Base-by-base conservation (phyloP, 2,113 vertebrate genomes). In the Ciconia stormi region DNA sequence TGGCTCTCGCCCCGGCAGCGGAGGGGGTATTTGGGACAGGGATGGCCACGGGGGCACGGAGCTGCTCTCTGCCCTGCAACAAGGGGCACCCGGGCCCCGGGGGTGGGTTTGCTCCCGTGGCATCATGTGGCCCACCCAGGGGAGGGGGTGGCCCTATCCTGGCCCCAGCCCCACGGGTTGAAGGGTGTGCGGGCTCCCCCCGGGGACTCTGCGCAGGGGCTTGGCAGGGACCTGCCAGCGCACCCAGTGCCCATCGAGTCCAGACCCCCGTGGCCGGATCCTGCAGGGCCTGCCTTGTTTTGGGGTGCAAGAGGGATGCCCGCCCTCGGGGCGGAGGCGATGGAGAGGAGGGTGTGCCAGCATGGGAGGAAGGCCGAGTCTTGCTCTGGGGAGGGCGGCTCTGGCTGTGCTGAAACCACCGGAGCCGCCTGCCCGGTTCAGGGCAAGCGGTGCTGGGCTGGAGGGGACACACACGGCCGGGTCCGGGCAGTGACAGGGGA, bases 1-100 rank as follows among this genome's bases (percentile, higher is more conserved):
- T 1, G 1, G 38, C 40, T 23, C 53, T n/a, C 3, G 3, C 9
- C 32, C 3, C 2, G 0, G 49, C 27, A 42, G 16, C 42, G 0
- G 0, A 47, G 55, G 38, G 74, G 59, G 23, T 2, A 3, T 83
- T 38, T 74, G 76, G 62, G 76, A 53, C 26, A 55, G 70, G 19
- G 56, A 7, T 8, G 46, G 71, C 42, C 42, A 13, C 12, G 2
- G n/a, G 11, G 61, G 7, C 62, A 38, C 0, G 0, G 73, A 83
- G 26, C 44, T 46, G 44, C 44, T 46, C 44, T 17, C 44, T 8
- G 1, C 44, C 44, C 44, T 46, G 3, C 38, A 38, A 25, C 44
- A 22, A 63, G 46, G 44, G 73, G 29, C 52, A 63, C 29, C 36
- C 2, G 0, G 29, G 10, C 13, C 29, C 46, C 1, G 2, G 13